Evolutionary conservation across 2,113 vertebrate species (phyloP).

Genomic region (Silurus asotus): DNA sequence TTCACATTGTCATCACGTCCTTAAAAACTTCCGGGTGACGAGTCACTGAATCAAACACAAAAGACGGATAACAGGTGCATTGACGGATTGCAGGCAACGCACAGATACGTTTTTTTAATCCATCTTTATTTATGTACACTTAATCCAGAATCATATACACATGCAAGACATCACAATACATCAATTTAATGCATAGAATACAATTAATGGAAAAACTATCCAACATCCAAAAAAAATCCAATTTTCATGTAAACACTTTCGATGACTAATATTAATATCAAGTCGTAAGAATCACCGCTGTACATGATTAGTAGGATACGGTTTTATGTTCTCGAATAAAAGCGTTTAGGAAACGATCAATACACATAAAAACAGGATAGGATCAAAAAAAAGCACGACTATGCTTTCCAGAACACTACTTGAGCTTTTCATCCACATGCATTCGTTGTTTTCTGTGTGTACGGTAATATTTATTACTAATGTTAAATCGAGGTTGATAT

Average conservation of each 20-base stretch:
- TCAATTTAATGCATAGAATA: slow-evolving; percentile 65
- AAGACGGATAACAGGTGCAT: neutral
- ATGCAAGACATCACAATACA: slow-evolving; percentile 72
- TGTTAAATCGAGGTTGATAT: slow-evolving; percentile 17
- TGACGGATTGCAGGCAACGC: neutral
- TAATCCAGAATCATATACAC: slow-evolving; percentile 72
- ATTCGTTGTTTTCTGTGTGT: slow-evolving; percentile 8
- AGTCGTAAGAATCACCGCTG: slow-evolving; percentile 39
- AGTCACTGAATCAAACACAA: neutral
- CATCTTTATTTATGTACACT: slow-evolving; percentile 71
- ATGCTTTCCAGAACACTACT: slow-evolving; percentile 14
- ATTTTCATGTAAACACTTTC: slow-evolving; percentile 16
- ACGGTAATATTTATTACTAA: slow-evolving; percentile 20
- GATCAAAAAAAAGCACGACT: slow-evolving; percentile 6
- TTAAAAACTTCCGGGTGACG: neutral
- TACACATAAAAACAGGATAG: slow-evolving; percentile 31
- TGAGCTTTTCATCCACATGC: slow-evolving; percentile 19
- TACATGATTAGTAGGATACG: slow-evolving; percentile 13
- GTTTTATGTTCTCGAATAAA: slow-evolving; percentile 12
- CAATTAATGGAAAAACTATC: slow-evolving; percentile 57
- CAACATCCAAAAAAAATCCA: slow-evolving; percentile 13
- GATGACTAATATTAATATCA: slow-evolving; percentile 23
- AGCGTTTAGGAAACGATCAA: slow-evolving; percentile 13
- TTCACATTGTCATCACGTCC: neutral
- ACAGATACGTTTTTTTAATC: neutral